A percentile compares a stretch with the other conserved stretches of the same genome.
These are phyloP conservation scores for Salpingus planirostris DNA, from an alignment of 2,888 invertebrate species.

Conservation along the genomic window DNA sequence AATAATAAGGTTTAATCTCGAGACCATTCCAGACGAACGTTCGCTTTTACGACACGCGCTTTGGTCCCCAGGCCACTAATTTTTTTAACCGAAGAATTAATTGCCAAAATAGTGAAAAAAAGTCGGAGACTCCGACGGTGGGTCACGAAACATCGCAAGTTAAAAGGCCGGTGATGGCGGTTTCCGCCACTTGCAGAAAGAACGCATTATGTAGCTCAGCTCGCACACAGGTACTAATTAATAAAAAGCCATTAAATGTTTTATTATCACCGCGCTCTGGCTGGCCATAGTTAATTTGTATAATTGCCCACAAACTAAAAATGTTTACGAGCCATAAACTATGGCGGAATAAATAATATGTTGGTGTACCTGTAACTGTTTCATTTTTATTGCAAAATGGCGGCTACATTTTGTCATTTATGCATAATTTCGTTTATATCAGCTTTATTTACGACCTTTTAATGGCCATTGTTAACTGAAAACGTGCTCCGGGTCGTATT, in stretches of 20 bases:
- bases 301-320: constrained; percentile 37
- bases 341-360: constrained; percentile 37
- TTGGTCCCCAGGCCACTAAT: too few relatives aligned
- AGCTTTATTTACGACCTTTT: constrained; percentile 24
- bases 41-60: too few relatives aligned
- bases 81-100: too few relatives aligned
- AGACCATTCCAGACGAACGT: too few relatives aligned
- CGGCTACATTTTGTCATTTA: constrained; percentile 31
- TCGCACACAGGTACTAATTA: constrained; percentile 28
- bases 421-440: constrained; percentile 27
- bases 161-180: too few relatives aligned
- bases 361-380: constrained; percentile 30
- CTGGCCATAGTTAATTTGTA: constrained; percentile 36
- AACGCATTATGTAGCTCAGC: constrained; percentile 11
- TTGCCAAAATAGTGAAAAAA: too few relatives aligned
- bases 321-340: constrained; percentile 36
- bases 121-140: too few relatives aligned
- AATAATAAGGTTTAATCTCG: too few relatives aligned
- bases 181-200: constrained; percentile 20
- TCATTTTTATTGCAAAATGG: constrained; percentile 31
- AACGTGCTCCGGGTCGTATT: constrained; percentile 22
- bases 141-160: too few relatives aligned
- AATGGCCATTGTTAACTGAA: constrained; percentile 25
- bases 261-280: constrained; percentile 24
- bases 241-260: constrained; percentile 30